A percentile compares a stretch with the other conserved stretches of the same genome.
Evolutionary conservation across 1,140 invertebrate genomes (phyloP).

Genomic region (Pseudomyrmex dendroicus): DNA sequence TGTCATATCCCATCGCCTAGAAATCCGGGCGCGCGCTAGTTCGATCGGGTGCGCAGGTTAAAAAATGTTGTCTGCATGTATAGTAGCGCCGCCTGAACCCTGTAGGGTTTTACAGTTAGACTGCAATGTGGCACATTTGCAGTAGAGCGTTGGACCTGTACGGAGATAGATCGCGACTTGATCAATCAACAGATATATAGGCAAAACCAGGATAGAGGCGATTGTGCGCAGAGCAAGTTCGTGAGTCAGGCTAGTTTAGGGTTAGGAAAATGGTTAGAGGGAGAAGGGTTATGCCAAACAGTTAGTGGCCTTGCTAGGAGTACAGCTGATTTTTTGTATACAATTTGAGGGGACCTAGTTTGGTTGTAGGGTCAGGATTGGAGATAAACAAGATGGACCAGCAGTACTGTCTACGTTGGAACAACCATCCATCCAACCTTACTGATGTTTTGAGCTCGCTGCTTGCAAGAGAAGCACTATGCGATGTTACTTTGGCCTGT

Average conservation of each 20-base stretch:
- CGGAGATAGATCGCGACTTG: conserved; percentile 73
- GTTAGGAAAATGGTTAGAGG: conserved; percentile 62
- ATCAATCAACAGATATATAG: conserved; percentile 68
- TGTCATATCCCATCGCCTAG: conserved; percentile 57
- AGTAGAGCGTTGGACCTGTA: conserved; percentile 82
- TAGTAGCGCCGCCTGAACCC: conserved; percentile 84
- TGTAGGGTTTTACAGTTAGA: conserved; percentile 86
- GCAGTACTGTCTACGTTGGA: conserved; percentile 97
- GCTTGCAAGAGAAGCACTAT: conserved; percentile 93
- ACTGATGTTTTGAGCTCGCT: conserved; percentile 94
- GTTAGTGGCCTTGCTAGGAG: conserved; percentile 62
- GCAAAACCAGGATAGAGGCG: conserved; percentile 66
- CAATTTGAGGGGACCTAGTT: conserved; percentile 78
- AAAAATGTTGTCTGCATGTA: conserved; percentile 84
- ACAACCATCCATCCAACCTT: conserved; percentile 96
- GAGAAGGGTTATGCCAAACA: no score
- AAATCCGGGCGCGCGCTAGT: conserved; percentile 56
- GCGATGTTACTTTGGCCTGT: conserved; percentile 96
- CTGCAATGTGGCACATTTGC: conserved; percentile 86
- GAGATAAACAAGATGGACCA: conserved; percentile 92
- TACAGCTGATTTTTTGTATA: conserved; percentile 64
- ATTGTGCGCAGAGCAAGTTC: conserved; percentile 68
- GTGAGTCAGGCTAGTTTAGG: conserved; percentile 76
- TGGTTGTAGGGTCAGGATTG: conserved; percentile 83
- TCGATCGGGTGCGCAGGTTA: conserved; percentile 77